Evolutionary conservation across 2,888 invertebrate species (phyloP), one percentile per base, ranked within the genome.

Genomic region (Tyria jacobaeae): DNA sequence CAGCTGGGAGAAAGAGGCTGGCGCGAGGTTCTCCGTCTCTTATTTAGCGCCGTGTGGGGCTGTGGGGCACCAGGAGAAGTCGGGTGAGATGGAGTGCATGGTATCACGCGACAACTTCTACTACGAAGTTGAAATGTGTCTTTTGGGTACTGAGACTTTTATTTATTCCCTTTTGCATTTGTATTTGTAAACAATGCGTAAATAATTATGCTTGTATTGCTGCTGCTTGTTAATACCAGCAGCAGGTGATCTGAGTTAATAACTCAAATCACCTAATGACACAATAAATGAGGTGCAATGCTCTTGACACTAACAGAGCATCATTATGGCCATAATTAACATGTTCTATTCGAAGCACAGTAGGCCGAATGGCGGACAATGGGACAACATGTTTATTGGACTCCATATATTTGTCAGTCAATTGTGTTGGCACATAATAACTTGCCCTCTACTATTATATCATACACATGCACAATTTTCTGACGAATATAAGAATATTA

Each of bases 241-340:
- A 56, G 10, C 61, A 58, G 59, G 60, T 52, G 60, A 64, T 57
- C 63, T 53, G 60, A n/a, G n/a, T n/a, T n/a, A n/a, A n/a, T 81
- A 73, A 76, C 80, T 80, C 76, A 75, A 60, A 62, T 60, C 68
- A 71, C 74, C 75, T 72, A 78, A 72, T 76, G 73, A 71, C 55
- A 81, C 83, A 85, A 85, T 87, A 87, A 86, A 85, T 82, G 80
- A 74, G 76, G 70, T 81, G 80, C 78, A 76, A 74, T 85, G 85
- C 66, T 79, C 72, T 72, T 86, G 88, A 88, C 87, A 88, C 75
- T 73, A 70, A 68, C 76, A 70, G 81, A 82, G 77, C 83, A 81
- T 87, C 85, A 85, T 80, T 83, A 78, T 71, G 61, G 62, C 78
- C 68, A 85, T 89, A 89, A 89, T 89, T 87, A 89, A 86, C 88